Base-by-base conservation (phyloP, 92 coral and sea anemone genomes). In the Heliopora coerulea region DNA sequence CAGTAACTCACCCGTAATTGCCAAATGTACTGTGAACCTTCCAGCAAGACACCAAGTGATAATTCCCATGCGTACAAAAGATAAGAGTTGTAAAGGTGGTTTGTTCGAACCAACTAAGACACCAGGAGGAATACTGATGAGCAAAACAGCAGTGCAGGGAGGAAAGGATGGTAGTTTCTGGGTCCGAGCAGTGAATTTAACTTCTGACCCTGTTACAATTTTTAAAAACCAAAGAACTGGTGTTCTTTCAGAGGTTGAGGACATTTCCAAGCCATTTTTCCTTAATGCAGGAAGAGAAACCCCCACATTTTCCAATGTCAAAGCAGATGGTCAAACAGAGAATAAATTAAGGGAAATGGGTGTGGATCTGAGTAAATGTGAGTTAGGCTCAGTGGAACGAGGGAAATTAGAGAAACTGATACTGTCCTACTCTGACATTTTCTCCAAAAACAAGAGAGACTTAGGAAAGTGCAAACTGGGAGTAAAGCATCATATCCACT, bases 101-200 rank as follows among this genome's bases (percentile, higher is more conserved):
- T 75, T 79, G 44, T 84, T 80, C 50, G 85, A 80, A 72, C 78
- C 82, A 14, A 69, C 79, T 5, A 79, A 80, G 33, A 56, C 82
- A 52, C 84, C 84, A 57, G 73, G 80, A 39, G 84, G 78, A 59
- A 76, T 75, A 46, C 33, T 73, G 56, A 37, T 82, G 77, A 24
- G 72, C 35, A 84, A 84, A 34, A 84, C 88, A 42, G 83, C 77
- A 54, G 75, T 79, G 32, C 59, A 80, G 54, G 61, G 84, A 58
- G 68, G 77, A 41, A 54, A 84, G 67, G 59, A 79, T 32, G 88
- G 88, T 54, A 54, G 82, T 15, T 79, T 79, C 54, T 84, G 84
- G 84, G 72, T 73, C 54, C 74, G 68, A 62, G 82, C 88, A 48
- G 84, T 84, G 21, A 84, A 84, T 67, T 49, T 84, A 30, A 73